Evolutionary conservation across 2,797 vertebrate genomes (phyloP), one percentile per base, ranked within the genome.

Genomic region (Sciurus vulgaris): DNA sequence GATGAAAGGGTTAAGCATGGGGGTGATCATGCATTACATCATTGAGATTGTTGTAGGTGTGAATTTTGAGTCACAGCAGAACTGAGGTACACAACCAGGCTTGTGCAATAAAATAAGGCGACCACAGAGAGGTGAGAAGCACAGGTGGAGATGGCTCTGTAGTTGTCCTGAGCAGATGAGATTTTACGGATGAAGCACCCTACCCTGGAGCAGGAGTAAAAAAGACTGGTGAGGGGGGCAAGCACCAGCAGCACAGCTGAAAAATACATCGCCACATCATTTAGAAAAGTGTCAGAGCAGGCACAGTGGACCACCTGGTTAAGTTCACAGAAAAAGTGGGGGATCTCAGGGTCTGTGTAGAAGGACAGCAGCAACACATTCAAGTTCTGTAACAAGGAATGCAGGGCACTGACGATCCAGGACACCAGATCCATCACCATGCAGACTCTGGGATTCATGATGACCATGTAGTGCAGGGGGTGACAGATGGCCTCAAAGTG

Each of bases 1-100:
- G 35, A 96, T 96, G 41, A 95, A 78, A 13, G 92, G 86, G 10
- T 97, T 97, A 26, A 95, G 35, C 88, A 94, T 78, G 69, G 89
- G 95, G 9, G 92, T 95, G 51, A 91, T 35, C 28, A 96, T 49
- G 0, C 70, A 44, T 18, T 96, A 97, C 33, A 94, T 59, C 78
- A 92, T 89, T 4, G 84, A 96, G 65, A 79, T 73, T 35, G 5
- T 3, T 49, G 18, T 20, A 63, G 41, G 3, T 41, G 38, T 65
- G 89, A 56, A 7, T 28, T 78, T 4, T 88, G 79, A 0, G 84
- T 30, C 49, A 41, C 3, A 35, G 54, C 28, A 41, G 72, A 41
- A 28, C 65, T 35, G 3, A 96, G 30, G 3, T 74, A 96, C 28
- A 89, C 67, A 0, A 20, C 82, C 12, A 87, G 9, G 26, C 11